phyloP scores from a whole-genome alignment of 2,113 vertebrate species.

The Tauraco erythrolophus region DNA sequence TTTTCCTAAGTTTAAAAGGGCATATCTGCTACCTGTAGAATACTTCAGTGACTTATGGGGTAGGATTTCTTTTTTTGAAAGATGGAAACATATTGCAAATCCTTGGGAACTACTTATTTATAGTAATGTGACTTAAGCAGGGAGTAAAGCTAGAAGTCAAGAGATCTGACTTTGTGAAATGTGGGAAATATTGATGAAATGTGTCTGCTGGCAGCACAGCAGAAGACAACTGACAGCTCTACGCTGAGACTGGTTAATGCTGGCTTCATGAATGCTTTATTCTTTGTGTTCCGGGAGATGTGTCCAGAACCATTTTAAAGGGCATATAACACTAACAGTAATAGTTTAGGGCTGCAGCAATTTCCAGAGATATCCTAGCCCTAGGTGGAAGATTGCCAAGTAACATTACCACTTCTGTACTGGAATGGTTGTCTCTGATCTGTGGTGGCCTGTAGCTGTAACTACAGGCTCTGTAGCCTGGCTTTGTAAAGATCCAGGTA shows the following conservation, averaged over 20 bases:
- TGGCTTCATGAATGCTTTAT: not conserved
- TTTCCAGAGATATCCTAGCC: not conserved
- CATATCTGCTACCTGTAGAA: not conserved
- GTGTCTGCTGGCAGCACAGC: not conserved
- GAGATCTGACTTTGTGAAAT: not conserved
- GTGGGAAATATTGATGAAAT: not conserved
- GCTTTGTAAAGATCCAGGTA: not conserved
- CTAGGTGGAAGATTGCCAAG: not conserved
- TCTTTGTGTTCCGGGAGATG: not conserved
- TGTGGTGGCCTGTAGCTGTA: not conserved
- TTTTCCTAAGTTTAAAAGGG: not conserved
- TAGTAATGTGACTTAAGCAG: not conserved
- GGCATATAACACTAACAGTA: not conserved
- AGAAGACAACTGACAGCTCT: not conserved
- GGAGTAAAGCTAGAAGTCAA: not conserved
- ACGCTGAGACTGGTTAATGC: not conserved
- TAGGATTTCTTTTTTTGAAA: not conserved
- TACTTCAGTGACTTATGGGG: not conserved
- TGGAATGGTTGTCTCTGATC: not conserved
- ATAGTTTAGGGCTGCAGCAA: not conserved
- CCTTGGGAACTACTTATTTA: not conserved
- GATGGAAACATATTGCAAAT: not conserved
- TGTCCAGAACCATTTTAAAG: not conserved
- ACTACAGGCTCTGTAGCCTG: not conserved
- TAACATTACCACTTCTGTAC: not conserved